These are phyloP conservation scores for Xenopus borealis DNA, from an alignment of 2,113 vertebrate genomes.

Conservation along the genomic window DNA sequence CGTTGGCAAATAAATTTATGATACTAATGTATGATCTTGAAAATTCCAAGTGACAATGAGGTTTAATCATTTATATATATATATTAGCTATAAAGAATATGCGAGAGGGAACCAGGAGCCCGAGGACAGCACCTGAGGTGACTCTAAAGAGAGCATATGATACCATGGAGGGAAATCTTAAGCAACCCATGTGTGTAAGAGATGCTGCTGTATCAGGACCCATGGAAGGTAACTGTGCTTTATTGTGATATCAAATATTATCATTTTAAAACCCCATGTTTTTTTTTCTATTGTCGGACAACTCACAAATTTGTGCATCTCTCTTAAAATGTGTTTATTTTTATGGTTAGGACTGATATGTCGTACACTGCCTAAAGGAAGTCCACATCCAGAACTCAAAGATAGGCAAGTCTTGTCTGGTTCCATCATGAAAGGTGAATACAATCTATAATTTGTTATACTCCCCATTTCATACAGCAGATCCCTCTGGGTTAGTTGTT, in stretches of 20 bases:
- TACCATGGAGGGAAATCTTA: constrained; percentile 85
- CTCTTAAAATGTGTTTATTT: too few species aligned
- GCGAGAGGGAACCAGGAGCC: constrained; percentile 91
- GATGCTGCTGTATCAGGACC: constrained; percentile 80
- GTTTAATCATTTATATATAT: not conserved
- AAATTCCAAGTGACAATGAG: too few species aligned
- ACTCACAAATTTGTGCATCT: too few species aligned
- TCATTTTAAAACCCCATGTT: too few species aligned
- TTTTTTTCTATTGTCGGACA: too few species aligned
- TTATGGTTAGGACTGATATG: constrained; percentile 81
- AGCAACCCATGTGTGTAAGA: constrained; percentile 76
- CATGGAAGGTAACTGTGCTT: constrained; percentile 76
- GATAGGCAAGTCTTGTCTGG: constrained; percentile 86
- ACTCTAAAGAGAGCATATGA: constrained; percentile 86
- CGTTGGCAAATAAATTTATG: too few species aligned
- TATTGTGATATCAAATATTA: not conserved
- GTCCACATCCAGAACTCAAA: constrained; percentile 84
- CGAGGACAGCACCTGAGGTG: constrained; percentile 83
- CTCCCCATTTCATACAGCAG: too few species aligned
- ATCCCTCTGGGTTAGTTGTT: too few species aligned
- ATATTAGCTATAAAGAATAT: constrained; percentile 83
- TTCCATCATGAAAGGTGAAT: constrained; percentile 95
- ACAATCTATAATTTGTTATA: not conserved
- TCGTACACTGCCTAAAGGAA: constrained; percentile 86
- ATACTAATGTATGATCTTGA: too few species aligned